These are phyloP conservation scores for Drosophila parthenogenetica DNA, from an alignment of 2,888 invertebrate species.

Conservation along the genomic window DNA sequence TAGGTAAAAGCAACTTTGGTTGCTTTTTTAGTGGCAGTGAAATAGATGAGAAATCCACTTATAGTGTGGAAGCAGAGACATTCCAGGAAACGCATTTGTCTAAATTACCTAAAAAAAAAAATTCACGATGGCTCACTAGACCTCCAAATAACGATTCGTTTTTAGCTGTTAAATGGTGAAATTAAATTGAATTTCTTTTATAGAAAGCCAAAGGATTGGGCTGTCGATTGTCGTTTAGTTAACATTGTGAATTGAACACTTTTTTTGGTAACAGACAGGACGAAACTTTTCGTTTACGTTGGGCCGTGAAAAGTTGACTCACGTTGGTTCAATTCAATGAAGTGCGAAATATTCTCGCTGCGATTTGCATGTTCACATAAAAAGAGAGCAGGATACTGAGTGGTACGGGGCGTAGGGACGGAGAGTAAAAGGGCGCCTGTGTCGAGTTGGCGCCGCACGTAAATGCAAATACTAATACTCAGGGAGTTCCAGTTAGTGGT, in stretches of 20 bases:
- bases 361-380: conserved; percentile 71
- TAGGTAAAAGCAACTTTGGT: conserved; percentile 14
- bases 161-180: neutral
- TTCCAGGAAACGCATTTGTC: neutral
- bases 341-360: conserved; percentile 77
- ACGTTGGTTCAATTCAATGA: conserved; percentile 58
- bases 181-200: neutral
- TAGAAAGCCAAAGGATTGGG: conserved; percentile 14
- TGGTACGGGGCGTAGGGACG: neutral
- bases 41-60: conserved; percentile 14
- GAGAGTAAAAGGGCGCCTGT: neutral
- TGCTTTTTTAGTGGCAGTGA: conserved; percentile 15
- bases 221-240: conserved; percentile 26
- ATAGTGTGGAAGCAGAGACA: neutral
- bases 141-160: neutral
- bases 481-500: conserved; percentile 8
- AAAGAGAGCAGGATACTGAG: conserved; percentile 9
- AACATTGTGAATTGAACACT: conserved; percentile 47
- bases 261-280: conserved; percentile 22
- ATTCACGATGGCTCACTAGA: neutral
- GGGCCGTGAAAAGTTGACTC: conserved; percentile 23
- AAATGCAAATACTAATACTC: conserved; percentile 71
- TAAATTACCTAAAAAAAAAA: neutral
- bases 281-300: conserved; percentile 31
- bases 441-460: conserved; percentile 58